phyloP scores from a whole-genome alignment of 2,113 vertebrate genomes.

The Tyrannus savana region DNA sequence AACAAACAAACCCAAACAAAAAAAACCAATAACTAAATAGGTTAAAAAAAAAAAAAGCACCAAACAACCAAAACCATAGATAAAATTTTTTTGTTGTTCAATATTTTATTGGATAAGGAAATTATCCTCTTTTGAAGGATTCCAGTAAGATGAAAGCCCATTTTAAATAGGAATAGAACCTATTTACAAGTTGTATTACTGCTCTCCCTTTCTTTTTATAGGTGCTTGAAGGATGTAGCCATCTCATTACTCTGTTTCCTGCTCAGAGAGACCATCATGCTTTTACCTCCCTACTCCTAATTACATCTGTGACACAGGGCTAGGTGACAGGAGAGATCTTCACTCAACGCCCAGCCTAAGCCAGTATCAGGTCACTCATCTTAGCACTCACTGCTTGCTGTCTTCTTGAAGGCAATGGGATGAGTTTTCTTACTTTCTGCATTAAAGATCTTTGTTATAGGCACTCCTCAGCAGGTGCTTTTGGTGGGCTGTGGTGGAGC shows the following conservation, averaged over 20 bases:
- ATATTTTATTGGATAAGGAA: neutral
- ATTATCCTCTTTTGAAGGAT: neutral
- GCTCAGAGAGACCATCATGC: neutral
- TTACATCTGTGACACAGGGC: neutral
- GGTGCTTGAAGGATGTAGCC: neutral
- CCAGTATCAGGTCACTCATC: neutral
- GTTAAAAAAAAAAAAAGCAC: neutral
- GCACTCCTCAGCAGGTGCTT: neutral
- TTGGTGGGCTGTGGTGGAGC: neutral
- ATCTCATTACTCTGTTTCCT: neutral
- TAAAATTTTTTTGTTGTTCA: neutral
- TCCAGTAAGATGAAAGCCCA: neutral
- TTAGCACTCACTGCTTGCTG: neutral
- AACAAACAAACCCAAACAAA: too few species aligned
- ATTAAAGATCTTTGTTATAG: neutral
- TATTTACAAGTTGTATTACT: neutral
- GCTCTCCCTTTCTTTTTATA: neutral
- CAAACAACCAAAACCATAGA: neutral
- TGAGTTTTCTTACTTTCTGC: neutral
- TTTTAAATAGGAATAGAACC: neutral
- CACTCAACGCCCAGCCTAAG: neutral
- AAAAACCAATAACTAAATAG: too few species aligned
- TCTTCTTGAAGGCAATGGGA: neutral
- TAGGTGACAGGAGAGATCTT: neutral
- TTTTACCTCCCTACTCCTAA: neutral